Evolutionary conservation across 2,113 vertebrate species (phyloP), one percentile per base, ranked within the genome.

Genomic region (Trichomycterus rosablanca): DNA sequence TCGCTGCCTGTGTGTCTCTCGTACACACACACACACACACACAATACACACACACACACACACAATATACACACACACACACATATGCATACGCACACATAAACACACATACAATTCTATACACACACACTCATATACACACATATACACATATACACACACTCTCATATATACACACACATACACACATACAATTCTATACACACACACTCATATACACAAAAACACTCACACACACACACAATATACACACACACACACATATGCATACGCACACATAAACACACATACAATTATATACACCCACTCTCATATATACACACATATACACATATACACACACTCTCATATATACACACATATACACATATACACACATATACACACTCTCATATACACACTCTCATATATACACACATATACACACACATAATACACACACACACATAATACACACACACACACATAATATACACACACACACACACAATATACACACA

Each of bases 41-140:
- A n/a, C n/a, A n/a, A 35, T 30, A 53, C 24, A 32, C 43, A 49
- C 30, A 37, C 28, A 24, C 52, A 40, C 12, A 15, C 20, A 24
- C 32, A 34, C 40, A 45, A 30, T 32, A 39, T 20, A 12, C 49
- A 32, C 50, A 32, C 50, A 35, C 50, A 53, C 24, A 35, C 59
- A 50, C 32, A 40, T n/a, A n/a, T n/a, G n/a, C n/a, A n/a, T n/a
- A n/a, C n/a, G n/a, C 45, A 26, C 53, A 42, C 22, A 16, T 15
- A 26, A 22, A 15, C 46, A 51, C 59, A 30, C 51, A 39, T 19
- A 23, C 34, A 22, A 18, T n/a, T 42, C 32, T 16, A n/a, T n/a
- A n/a, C n/a, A n/a, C n/a, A n/a, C n/a, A n/a, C n/a, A n/a, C n/a
- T n/a, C 44, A 23, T 19, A 46, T 9, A 22, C 54, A 43, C 22